phyloP scores from a whole-genome alignment of 2,797 vertebrate species.

The Anabacerthia variegaticeps region DNA sequence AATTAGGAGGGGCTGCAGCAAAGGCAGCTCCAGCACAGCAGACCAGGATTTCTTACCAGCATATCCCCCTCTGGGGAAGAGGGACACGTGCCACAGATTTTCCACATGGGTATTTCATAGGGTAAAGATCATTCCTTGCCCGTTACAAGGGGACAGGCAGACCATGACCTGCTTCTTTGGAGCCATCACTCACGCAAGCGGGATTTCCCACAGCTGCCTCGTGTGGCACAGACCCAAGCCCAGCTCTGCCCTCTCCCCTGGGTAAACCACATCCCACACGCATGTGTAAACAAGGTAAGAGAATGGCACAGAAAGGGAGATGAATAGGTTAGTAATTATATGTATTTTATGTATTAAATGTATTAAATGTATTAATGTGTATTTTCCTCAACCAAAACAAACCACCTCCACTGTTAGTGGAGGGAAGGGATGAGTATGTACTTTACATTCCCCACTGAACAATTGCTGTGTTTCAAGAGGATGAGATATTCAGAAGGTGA shows the following conservation, averaged over 20 bases:
- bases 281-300: background rate
- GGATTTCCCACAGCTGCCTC: background rate
- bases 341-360: background rate
- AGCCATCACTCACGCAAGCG: fast-evolving
- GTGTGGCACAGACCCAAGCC: background rate
- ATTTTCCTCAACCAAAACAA: background rate
- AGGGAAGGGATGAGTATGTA: fast-evolving
- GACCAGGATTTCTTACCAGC: background rate
- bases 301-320: background rate
- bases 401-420: background rate
- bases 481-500: slow-evolving; percentile 13
- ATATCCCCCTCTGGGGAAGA: background rate
- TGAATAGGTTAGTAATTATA: background rate
- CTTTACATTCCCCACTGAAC: background rate
- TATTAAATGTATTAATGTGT: background rate
- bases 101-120: background rate
- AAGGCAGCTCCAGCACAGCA: background rate
- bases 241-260: background rate
- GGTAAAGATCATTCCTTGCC: background rate
- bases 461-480: background rate
- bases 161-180: background rate
- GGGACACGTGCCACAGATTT: background rate
- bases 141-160: background rate
- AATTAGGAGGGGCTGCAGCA: background rate
- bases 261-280: background rate